Evolutionary conservation across 1,140 invertebrate species (phyloP), one percentile per base, ranked within the genome.

Genomic region (Andrena cerasifolii): DNA sequence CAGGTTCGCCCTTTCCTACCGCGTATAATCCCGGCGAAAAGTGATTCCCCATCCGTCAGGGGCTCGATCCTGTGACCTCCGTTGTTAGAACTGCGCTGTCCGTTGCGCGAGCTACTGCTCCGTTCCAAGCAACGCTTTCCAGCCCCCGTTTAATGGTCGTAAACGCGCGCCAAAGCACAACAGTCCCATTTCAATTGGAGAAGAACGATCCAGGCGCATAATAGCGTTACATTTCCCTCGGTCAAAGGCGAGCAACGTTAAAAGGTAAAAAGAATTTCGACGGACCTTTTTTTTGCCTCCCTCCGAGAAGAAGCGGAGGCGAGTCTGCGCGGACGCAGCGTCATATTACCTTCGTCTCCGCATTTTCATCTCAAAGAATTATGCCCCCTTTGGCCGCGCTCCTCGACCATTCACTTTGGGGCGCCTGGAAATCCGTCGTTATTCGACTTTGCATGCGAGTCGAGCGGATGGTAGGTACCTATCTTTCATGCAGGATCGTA

Each of bases 341-440:
- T 67, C 51, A 33, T 72, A 72, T 72, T 63, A 54, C 75, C 54
- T 71, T 68, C 56, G 66, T 72, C 68, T 62, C 58, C 65, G 68
- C 49, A 78, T 72, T 72, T 78, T 78, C 75, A 78, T 78, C 68
- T 78, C 75, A 78, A 78, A 78, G 75, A 78, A 78, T 72, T 72
- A 78, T 72, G 75, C 33, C 36, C 21, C 58, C 68, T 78, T 78
- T 78, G 67, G 72, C 47, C 33, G 58, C 33, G 58, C 36, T 53
- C 49, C 56, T 78, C 75, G 75, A 63, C 68, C 68, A 72, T 77
- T 78, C 75, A 54, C 75, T 78, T 78, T 78, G 54, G 26, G 63
- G 67, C 18, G 24, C 21, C 47, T 49, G 58, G 43, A 62, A 61
- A 78, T 63, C 67, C 75, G 67, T 63, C 68, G 75, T 72, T 72